Percentiles rank a stretch among this genome's conserved stretches.
phyloP scores from a whole-genome alignment of 2,113 vertebrate species.

The Chaenocephalus aceratus region DNA sequence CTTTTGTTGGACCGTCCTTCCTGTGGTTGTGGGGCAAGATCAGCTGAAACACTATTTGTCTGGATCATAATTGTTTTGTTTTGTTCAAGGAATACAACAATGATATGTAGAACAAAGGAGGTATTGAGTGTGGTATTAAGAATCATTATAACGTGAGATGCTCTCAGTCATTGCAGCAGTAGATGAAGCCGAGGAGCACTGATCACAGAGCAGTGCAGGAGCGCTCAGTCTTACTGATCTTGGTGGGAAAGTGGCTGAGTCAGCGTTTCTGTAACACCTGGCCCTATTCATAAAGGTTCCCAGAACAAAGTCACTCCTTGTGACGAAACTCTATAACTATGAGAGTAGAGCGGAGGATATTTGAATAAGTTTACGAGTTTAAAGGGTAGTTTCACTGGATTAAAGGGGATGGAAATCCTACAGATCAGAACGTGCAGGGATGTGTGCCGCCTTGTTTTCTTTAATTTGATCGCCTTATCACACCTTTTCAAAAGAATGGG shows the following conservation, averaged over 20 bases:
- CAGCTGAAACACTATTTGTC: constrained; percentile 25
- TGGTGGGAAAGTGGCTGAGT: constrained; percentile 6
- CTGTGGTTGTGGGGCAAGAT: neutral
- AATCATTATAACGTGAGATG: neutral
- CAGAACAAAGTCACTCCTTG: too few relatives aligned
- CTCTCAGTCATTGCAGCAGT: neutral
- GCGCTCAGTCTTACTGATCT: neutral
- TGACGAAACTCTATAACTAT: too few relatives aligned
- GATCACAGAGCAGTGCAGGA: neutral
- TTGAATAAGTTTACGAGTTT: too few relatives aligned
- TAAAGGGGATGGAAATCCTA: too few relatives aligned
- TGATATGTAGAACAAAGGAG: neutral
- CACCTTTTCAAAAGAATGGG: too few relatives aligned
- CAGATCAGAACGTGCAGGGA: too few relatives aligned
- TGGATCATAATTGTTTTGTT: neutral
- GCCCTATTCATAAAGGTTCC: neutral
- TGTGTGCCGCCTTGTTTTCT: too few relatives aligned
- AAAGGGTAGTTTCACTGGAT: too few relatives aligned
- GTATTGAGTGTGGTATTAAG: neutral
- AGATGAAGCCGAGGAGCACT: neutral
- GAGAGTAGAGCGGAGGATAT: too few relatives aligned
- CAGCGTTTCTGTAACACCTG: neutral
- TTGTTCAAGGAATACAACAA: constrained; percentile 1
- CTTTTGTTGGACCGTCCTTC: constrained; percentile 39
- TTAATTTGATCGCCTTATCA: too few relatives aligned